Evolutionary conservation across 2,113 vertebrate genomes (phyloP), one percentile per base, ranked within the genome.

Genomic region (Gobius niger): DNA sequence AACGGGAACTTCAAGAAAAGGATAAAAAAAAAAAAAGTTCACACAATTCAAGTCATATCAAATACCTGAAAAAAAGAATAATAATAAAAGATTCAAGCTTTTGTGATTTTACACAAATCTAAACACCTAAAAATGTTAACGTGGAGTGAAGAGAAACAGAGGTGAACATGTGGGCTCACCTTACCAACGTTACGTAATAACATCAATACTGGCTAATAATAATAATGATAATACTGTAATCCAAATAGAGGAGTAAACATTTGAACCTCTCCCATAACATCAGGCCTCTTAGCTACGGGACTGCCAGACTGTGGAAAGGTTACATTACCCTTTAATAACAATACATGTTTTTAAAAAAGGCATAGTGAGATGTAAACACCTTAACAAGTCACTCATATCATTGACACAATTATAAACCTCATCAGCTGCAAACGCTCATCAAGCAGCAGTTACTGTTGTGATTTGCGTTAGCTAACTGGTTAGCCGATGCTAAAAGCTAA

Each of bases 401-500:
- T 42, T 7, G 8, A n/a, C 61, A 47, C 2, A 14, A 34, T 34
- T 41, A 50, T 15, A 9, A 1, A 2, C 2, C 24, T 16, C 52
- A 64, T 5, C 40, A 11, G 13, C 11, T 12, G 5, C 4, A 52
- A 62, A 19, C 81, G 53, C 11, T 34, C 3, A 47, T 47, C 59
- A 67, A 50, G 49, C 56, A 50, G 49, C 56, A 70, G 77, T 70
- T 47, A 18, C 64, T 71, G 84, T 78, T 82, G 64, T 88, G 82
- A 70, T 82, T 81, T 57, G 52, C 70, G 78, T 74, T 78, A 82
- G 83, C 81, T 81, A 50, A 49, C 81, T 65, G 60, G 75, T 41
- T 88, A 88, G 78, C 78, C 34, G 13, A 50, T n/a, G 88, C 78
- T 82, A 78, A 66, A 9, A 24, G 84, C 76, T 83, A 68, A 59